Percentiles rank a stretch among this genome's conserved stretches.
Conservation (phyloP, 2,888 invertebrate species). For the Teleogryllus oceanicus region DNA sequence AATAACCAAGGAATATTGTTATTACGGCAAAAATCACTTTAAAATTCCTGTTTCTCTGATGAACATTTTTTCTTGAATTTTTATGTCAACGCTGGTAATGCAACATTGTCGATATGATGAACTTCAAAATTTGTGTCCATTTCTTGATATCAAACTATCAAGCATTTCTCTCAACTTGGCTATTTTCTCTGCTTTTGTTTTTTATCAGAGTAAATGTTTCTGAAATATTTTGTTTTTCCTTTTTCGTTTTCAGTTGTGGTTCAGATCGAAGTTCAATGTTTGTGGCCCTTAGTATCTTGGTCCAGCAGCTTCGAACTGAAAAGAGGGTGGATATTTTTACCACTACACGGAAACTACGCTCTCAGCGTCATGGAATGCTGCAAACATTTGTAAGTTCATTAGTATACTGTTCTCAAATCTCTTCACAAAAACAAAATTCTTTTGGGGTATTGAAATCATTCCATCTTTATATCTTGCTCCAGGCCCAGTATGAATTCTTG, state of each 20-base stretch:
- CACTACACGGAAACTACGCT: conserved; percentile 75
- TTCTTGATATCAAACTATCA: no score
- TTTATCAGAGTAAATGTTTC: not conserved
- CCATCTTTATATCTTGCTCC: conserved; percentile 43
- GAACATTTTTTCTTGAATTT: no score
- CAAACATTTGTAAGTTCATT: conserved; percentile 69
- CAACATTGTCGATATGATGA: no score
- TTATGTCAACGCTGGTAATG: no score
- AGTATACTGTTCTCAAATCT: no score
- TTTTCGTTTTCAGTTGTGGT: conserved; percentile 58
- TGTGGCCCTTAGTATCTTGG: conserved; percentile 80
- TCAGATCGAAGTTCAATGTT: conserved; percentile 88
- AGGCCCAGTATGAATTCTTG: conserved; percentile 91
- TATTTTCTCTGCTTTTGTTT: no score
- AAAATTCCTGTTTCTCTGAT: no score
- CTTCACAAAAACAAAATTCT: not conserved
- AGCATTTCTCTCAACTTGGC: no score
- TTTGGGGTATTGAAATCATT: conserved; percentile 26
- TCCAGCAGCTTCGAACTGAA: conserved; percentile 79
- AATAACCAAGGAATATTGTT: no score
- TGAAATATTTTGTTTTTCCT: not conserved
- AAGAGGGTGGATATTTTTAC: conserved; percentile 83
- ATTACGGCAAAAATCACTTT: no score
- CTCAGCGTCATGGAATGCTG: conserved; percentile 79
- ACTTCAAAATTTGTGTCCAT: no score